These are phyloP conservation scores for Perizoma affinitatum DNA, from an alignment of 2,888 invertebrate species.

Conservation along the genomic window DNA sequence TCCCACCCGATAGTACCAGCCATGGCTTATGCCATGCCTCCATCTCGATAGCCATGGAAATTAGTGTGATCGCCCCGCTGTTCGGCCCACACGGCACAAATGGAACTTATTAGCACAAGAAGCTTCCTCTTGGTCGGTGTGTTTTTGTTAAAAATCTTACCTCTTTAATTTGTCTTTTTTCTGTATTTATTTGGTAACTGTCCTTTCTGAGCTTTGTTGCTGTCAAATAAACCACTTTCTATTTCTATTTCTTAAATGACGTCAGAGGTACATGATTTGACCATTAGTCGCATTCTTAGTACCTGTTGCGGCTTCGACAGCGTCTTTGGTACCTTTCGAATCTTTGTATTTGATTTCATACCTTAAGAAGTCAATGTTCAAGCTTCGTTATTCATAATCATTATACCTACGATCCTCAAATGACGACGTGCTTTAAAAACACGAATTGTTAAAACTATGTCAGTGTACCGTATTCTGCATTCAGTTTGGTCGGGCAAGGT, in stretches of 20 bases:
- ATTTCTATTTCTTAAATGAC: background rate
- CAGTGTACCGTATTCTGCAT: constrained; percentile 49
- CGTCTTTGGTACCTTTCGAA: constrained; percentile 4
- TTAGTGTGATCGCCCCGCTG: too few species aligned
- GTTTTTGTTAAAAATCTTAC: background rate
- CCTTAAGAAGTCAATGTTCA: too few species aligned
- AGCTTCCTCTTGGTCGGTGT: too few species aligned
- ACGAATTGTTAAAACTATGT: constrained; percentile 39
- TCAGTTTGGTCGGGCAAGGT: constrained; percentile 37
- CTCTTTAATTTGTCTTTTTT: too few species aligned
- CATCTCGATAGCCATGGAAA: too few species aligned
- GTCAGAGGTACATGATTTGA: constrained; percentile 4
- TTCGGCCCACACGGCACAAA: too few species aligned
- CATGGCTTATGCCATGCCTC: too few species aligned
- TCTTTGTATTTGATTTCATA: background rate
- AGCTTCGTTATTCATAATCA: background rate
- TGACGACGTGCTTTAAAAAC: constrained; percentile 12
- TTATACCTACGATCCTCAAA: constrained; percentile 6
- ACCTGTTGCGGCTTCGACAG: constrained; percentile 1
- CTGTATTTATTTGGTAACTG: too few species aligned
- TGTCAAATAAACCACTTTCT: too few species aligned
- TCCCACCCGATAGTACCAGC: too few species aligned
- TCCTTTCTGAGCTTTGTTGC: too few species aligned
- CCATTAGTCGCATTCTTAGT: constrained; percentile 8
- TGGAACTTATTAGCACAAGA: too few species aligned